Evolutionary conservation across 2,888 invertebrate genomes (phyloP).

Genomic region (Maniola hyperantus): DNA sequence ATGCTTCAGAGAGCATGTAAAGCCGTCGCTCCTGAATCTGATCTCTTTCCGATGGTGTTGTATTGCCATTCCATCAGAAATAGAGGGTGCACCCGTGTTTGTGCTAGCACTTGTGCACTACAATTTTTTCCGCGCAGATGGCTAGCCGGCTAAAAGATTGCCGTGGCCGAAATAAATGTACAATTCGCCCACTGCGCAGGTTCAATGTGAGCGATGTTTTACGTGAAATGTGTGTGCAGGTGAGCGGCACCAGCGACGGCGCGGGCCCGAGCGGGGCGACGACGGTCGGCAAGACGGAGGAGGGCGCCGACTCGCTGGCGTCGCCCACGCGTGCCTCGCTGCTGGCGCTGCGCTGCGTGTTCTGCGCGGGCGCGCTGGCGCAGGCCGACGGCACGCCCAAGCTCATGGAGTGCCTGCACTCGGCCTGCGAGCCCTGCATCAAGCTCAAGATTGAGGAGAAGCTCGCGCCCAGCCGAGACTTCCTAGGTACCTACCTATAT

Average conservation of each 20-base stretch:
- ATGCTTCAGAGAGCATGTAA: no score
- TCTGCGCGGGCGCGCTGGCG: slow-evolving; percentile 67
- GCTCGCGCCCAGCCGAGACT: slow-evolving; percentile 64
- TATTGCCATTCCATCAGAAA: no score
- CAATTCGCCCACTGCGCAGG: no score
- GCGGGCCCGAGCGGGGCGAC: slow-evolving; percentile 30
- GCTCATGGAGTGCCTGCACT: slow-evolving; percentile 93
- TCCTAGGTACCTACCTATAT: no score
- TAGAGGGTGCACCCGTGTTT: no score
- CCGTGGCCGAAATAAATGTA: no score
- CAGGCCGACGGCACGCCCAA: slow-evolving; percentile 84
- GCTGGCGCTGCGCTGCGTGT: slow-evolving; percentile 78
- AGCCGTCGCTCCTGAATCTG: no score
- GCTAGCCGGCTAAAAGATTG: no score
- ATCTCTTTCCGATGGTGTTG: no score
- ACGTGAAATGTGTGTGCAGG: not conserved
- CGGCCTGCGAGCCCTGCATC: slow-evolving; percentile 90
- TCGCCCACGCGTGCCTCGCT: slow-evolving; percentile 59
- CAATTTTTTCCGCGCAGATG: no score
- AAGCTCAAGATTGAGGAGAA: slow-evolving; percentile 84
- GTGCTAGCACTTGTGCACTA: no score
- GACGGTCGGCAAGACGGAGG: slow-evolving; percentile 42
- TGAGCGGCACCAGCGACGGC: slow-evolving; percentile 16
- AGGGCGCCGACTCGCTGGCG: slow-evolving; percentile 68
- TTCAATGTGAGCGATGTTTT: no score